Evolutionary conservation across 1,140 invertebrate species (phyloP).

Genomic region (Listronotus oregonensis): DNA sequence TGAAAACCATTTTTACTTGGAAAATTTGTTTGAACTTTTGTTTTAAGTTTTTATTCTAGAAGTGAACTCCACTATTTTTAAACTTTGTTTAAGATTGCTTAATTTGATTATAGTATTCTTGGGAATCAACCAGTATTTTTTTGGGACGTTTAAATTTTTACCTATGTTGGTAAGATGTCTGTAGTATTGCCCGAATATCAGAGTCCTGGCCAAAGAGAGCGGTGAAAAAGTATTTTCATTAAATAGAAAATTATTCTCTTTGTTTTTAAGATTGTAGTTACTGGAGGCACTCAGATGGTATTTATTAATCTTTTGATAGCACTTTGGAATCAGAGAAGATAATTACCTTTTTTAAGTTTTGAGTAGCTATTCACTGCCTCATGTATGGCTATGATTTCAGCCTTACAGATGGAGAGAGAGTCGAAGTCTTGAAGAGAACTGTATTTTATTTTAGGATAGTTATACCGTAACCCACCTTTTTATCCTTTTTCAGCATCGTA

Average conservation of each 20-base stretch:
- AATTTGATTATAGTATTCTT: conserved; percentile 1
- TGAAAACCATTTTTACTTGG: too few species aligned
- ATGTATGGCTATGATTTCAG: conserved; percentile 29
- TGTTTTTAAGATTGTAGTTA: conserved; percentile 6
- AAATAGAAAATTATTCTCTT: conserved; percentile 10
- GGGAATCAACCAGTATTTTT: conserved; percentile 4
- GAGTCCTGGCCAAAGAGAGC: conserved; percentile 23
- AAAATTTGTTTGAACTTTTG: too few species aligned
- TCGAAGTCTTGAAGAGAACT: conserved; percentile 17
- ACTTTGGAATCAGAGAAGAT: conserved; percentile 29
- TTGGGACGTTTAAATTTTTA: conserved; percentile 16
- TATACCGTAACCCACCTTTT: too few species aligned
- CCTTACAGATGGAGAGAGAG: conserved; percentile 12
- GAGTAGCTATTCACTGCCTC: conserved; percentile 4
- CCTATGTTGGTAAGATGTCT: conserved; percentile 18
- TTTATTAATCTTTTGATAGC: conserved; percentile 23
- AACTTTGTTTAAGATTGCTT: too few species aligned
- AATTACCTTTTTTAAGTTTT: conserved; percentile 25
- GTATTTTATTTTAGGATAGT: conserved; percentile 6
- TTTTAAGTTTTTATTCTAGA: too few species aligned
- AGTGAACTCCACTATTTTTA: too few species aligned
- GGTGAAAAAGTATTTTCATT: background rate
- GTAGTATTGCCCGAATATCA: conserved; percentile 14
- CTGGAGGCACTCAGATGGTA: background rate
- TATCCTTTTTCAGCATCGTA: too few species aligned